Evolutionary conservation across 2,797 vertebrate species (phyloP).

Genomic region (Apodemus agrarius): DNA sequence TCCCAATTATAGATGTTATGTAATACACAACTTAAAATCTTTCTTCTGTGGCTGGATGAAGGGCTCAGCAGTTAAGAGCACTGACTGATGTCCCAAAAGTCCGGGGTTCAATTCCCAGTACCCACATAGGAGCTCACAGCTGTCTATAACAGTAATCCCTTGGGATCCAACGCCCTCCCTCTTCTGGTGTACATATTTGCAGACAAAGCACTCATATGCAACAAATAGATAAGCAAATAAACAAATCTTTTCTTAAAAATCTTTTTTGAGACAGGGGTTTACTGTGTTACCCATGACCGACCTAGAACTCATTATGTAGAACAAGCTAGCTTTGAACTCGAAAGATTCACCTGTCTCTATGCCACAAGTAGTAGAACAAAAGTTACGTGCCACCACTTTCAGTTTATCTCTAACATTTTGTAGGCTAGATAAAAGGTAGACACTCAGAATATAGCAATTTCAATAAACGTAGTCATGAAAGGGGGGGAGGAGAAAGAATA

Average conservation of each 20-base stretch:
- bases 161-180: background rate
- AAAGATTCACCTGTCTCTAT: background rate
- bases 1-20: background rate
- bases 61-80: background rate
- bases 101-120: background rate
- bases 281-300: background rate
- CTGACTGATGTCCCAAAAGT: background rate
- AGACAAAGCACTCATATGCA: background rate
- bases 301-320: background rate
- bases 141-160: background rate
- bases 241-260: background rate
- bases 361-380: no score
- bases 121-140: background rate
- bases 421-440: background rate
- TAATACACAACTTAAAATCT: background rate
- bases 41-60: background rate
- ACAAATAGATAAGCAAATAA: background rate
- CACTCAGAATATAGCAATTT: conserved; percentile 25
- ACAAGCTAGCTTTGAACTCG: background rate
- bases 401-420: background rate
- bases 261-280: background rate
- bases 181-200: background rate
- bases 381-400: background rate
- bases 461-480: background rate
- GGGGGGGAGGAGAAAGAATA: background rate